These are phyloP conservation scores for Schizopygopsis pylzovi DNA, from an alignment of 2,797 vertebrate species.

Conservation along the genomic window DNA sequence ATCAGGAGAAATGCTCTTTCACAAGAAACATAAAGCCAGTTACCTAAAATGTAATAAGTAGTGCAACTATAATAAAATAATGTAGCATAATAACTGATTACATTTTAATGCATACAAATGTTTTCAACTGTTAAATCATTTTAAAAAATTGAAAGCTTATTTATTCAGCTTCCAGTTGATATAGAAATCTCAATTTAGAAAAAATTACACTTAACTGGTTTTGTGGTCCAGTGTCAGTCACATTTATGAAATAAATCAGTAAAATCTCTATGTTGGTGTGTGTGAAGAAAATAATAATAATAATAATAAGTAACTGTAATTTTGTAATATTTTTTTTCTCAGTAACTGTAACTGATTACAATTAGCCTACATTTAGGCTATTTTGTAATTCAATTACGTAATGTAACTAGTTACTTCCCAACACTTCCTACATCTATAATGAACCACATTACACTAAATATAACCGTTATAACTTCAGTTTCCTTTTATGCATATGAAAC, in stretches of 20 bases:
- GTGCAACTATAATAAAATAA: not conserved
- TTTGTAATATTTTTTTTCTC: not conserved
- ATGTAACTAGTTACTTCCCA: not conserved
- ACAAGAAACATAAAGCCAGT: not conserved
- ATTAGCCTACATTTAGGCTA: not conserved
- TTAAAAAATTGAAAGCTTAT: no score
- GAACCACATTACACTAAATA: not conserved
- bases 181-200: no score
- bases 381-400: not conserved
- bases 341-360: not conserved
- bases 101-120: no score
- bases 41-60: not conserved
- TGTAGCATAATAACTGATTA: no score
- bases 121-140: no score
- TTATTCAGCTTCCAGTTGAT: no score
- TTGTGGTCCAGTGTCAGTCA: no score
- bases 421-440: not conserved
- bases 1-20: not conserved
- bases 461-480: not conserved
- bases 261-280: no score
- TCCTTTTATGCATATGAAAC: not conserved
- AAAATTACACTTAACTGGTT: no score
- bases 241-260: no score
- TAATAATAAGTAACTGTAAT: not conserved
- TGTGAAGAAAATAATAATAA: no score